Percentiles rank a stretch among this genome's conserved stretches.
Conservation (phyloP, 2,888 invertebrate genomes). For the Lasioglossum lativentre region DNA sequence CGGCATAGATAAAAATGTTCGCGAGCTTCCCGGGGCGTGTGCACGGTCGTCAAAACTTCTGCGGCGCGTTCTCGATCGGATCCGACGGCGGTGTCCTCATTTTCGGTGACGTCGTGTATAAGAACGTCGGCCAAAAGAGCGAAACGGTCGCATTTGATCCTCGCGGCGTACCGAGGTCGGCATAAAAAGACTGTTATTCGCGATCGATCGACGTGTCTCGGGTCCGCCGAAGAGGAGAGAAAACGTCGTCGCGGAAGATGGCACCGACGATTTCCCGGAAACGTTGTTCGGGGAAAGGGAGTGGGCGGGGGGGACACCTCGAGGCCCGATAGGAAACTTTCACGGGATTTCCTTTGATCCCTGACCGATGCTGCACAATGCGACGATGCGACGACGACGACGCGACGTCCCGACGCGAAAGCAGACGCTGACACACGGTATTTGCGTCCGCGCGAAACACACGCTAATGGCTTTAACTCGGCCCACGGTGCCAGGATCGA, state of each 20-base stretch:
- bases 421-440: conserved; percentile 39
- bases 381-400: neutral
- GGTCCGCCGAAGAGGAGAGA: no score
- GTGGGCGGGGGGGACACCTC: neutral
- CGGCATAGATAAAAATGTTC: neutral
- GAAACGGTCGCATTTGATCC: conserved; percentile 1
- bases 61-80: neutral
- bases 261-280: conserved; percentile 6
- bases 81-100: neutral
- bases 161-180: neutral
- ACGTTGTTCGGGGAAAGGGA: neutral
- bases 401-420: neutral
- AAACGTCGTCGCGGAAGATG: neutral
- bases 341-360: conserved; percentile 25
- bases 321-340: neutral
- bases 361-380: conserved; percentile 6
- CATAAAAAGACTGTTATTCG: conserved; percentile 1
- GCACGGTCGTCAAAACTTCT: conserved; percentile 22
- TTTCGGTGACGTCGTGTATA: neutral
- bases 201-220: neutral
- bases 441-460: conserved; percentile 44
- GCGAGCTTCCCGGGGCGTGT: neutral
- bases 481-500: conserved; percentile 12
- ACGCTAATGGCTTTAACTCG: conserved; percentile 59
- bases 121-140: neutral